Conservation (phyloP, 2,888 invertebrate genomes). For the Polydrusus tereticollis region DNA sequence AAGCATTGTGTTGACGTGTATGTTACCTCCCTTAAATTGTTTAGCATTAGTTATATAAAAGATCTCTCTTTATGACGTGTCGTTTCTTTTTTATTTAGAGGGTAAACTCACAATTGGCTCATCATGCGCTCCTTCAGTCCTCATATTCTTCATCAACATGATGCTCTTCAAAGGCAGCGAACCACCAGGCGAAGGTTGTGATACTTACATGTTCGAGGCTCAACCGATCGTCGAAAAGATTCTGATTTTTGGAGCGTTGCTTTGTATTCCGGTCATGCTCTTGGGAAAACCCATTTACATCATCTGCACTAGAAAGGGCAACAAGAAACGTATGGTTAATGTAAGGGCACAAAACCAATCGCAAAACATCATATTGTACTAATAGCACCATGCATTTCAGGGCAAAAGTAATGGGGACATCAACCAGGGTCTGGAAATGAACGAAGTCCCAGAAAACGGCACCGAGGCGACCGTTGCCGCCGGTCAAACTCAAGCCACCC, state of each 20-base stretch:
- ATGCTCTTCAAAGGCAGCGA: conserved; percentile 71
- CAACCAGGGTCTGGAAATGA: conserved; percentile 77
- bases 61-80: no score
- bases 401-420: conserved; percentile 72
- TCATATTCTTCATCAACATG: conserved; percentile 86
- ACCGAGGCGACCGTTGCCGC: conserved; percentile 44
- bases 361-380: background rate
- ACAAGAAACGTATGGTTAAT: conserved; percentile 30
- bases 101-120: conserved; percentile 65
- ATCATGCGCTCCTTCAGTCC: conserved; percentile 79
- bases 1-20: no score
- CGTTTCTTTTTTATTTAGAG: no score
- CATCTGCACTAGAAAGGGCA: conserved; percentile 62
- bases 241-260: conserved; percentile 74
- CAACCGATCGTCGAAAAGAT: conserved; percentile 74
- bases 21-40: no score
- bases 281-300: conserved; percentile 82
- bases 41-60: no score
- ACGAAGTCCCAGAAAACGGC: conserved; percentile 65
- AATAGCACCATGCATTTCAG: conserved; percentile 41
- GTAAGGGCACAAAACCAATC: conserved; percentile 25
- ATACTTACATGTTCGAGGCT: conserved; percentile 73
- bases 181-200: conserved; percentile 65
- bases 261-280: conserved; percentile 84
- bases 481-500: conserved; percentile 53